phyloP scores from a whole-genome alignment of 1,140 invertebrate genomes.

The Phortica variegata region DNA sequence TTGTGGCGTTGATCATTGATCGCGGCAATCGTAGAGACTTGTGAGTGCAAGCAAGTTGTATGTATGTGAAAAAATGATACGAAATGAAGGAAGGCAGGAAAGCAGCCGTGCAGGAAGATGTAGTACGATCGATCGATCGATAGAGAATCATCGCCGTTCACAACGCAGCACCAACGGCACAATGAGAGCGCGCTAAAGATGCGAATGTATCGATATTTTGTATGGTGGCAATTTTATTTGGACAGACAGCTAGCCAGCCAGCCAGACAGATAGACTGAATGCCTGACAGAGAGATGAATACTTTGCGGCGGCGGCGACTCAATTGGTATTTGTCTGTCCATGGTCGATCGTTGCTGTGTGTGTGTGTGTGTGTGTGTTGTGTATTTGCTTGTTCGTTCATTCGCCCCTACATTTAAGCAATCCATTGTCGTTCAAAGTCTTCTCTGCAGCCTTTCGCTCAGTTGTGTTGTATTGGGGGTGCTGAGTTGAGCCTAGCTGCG shows the following conservation, averaged over 20 bases:
- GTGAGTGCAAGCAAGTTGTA: constrained; percentile 1
- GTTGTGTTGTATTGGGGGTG: no score
- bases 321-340: no score
- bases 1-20: constrained; percentile 40
- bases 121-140: constrained; percentile 8
- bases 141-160: constrained; percentile 8
- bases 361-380: constrained; percentile 9
- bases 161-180: background rate
- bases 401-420: constrained; percentile 49
- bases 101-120: background rate
- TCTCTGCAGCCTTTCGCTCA: no score
- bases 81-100: background rate
- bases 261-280: no score
- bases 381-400: constrained; percentile 10
- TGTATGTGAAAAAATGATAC: no score
- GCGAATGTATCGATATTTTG: constrained; percentile 25
- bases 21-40: constrained; percentile 45
- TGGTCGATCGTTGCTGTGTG: constrained; percentile 38
- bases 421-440: constrained; percentile 31
- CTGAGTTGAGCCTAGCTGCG: no score
- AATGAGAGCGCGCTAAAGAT: constrained; percentile 4
- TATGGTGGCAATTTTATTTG: constrained; percentile 54
- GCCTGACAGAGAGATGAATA: constrained; percentile 23
- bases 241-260: constrained; percentile 14
- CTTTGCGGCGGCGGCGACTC: constrained; percentile 28